Evolutionary conservation across 2,888 invertebrate genomes (phyloP).

Genomic region (Chrysina gloriosa): DNA sequence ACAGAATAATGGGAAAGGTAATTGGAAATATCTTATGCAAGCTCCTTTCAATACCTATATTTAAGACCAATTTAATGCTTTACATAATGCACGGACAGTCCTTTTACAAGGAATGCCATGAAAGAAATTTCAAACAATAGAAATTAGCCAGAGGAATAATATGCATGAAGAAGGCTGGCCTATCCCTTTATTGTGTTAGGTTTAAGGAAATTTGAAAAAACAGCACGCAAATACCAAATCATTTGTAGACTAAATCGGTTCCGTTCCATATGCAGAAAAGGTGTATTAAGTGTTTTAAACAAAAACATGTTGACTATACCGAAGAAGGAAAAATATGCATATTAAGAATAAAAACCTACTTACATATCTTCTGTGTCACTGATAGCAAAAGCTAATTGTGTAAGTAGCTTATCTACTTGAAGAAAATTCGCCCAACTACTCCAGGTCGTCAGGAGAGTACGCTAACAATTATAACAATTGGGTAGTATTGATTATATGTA

Average conservation of each 20-base stretch:
- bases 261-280: background rate
- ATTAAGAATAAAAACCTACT: too few relatives aligned
- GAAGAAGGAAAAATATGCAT: too few relatives aligned
- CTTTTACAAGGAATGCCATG: constrained; percentile 19
- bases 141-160: constrained; percentile 16
- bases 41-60: constrained; percentile 28
- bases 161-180: background rate
- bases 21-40: constrained; percentile 36
- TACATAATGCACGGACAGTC: constrained; percentile 16
- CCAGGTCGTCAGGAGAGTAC: too few relatives aligned
- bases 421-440: too few relatives aligned
- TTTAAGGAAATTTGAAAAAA: constrained; percentile 5
- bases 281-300: too few relatives aligned
- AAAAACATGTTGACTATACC: too few relatives aligned
- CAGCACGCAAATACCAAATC: background rate
- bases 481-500: too few relatives aligned
- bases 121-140: constrained; percentile 23
- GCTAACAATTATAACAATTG: too few relatives aligned
- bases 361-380: too few relatives aligned
- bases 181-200: constrained; percentile 14
- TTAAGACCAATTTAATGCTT: constrained; percentile 32
- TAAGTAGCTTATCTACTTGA: too few relatives aligned
- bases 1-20: constrained; percentile 25
- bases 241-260: background rate
- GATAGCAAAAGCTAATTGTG: too few relatives aligned